These are phyloP conservation scores for Tragulus kanchil DNA, from an alignment of 2,113 vertebrate species.

Conservation along the genomic window DNA sequence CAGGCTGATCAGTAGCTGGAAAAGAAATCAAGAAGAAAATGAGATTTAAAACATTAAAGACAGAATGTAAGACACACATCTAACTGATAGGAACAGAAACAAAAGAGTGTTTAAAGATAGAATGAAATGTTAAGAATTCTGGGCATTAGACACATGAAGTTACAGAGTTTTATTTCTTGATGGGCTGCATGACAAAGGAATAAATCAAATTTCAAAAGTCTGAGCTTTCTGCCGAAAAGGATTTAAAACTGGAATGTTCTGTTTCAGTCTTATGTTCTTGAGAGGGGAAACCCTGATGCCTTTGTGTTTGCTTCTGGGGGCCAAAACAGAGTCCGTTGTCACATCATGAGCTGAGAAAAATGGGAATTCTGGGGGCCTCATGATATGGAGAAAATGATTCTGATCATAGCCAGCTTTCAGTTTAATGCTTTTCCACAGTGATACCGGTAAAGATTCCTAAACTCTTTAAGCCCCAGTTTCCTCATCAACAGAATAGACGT, in stretches of 20 bases:
- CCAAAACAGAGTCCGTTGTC: too few relatives aligned
- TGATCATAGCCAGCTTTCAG: background rate
- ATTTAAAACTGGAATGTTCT: background rate
- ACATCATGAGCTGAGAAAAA: background rate
- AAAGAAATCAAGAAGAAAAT: slow-evolving; percentile 74
- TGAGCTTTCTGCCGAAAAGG: slow-evolving; percentile 52
- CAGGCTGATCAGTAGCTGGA: slow-evolving; percentile 53
- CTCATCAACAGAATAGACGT: background rate
- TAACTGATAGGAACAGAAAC: slow-evolving; percentile 74
- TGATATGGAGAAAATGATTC: background rate
- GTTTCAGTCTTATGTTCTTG: background rate
- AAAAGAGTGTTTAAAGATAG: slow-evolving; percentile 75
- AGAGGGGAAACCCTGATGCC: background rate
- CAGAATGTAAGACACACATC: slow-evolving; percentile 72
- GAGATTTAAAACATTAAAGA: slow-evolving; percentile 78
- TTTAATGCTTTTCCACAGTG: background rate
- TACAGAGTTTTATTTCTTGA: slow-evolving; percentile 66
- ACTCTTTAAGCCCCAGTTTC: background rate
- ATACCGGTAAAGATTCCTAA: background rate
- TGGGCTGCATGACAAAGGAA: slow-evolving; percentile 60
- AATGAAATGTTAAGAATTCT: slow-evolving; percentile 67
- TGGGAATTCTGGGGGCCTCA: too few relatives aligned
- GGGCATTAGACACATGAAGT: slow-evolving; percentile 24
- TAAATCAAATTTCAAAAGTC: slow-evolving; percentile 59
- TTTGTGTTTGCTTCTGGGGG: background rate